These are phyloP conservation scores for Chaetodon trifasciatus DNA, from an alignment of 2,797 vertebrate species.

Conservation along the genomic window DNA sequence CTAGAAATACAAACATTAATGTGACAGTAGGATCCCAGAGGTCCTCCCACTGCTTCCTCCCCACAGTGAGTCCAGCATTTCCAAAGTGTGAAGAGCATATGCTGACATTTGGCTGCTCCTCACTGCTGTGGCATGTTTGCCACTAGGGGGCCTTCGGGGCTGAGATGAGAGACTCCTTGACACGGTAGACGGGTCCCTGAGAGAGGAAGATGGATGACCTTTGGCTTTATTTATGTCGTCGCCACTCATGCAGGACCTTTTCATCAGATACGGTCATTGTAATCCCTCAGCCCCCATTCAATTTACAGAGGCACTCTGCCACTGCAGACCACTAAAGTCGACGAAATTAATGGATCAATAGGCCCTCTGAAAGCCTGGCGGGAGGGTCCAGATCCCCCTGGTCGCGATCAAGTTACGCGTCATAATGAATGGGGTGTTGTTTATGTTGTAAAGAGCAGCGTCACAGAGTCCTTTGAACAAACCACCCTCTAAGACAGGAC, in stretches of 20 bases:
- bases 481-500: conserved; percentile 68
- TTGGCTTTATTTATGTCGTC: conserved; percentile 84
- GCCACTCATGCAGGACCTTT: conserved; percentile 79
- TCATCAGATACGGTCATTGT: conserved; percentile 81
- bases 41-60: not conserved
- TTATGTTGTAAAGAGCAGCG: conserved; percentile 88
- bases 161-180: conserved; percentile 42
- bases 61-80: not conserved
- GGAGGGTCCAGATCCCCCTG: conserved; percentile 79
- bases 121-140: conserved; percentile 43
- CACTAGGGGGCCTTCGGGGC: conserved; percentile 59
- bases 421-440: conserved; percentile 91
- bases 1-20: not conserved
- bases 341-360: conserved; percentile 88
- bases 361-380: conserved; percentile 80
- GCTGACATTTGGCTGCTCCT: conserved; percentile 39
- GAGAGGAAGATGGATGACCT: conserved; percentile 80
- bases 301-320: conserved; percentile 84
- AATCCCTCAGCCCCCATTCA: conserved; percentile 86
- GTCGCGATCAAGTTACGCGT: conserved; percentile 84
- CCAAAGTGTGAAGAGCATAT: conserved; percentile 44
- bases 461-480: conserved; percentile 82
- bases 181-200: conserved; percentile 24
- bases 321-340: conserved; percentile 82
- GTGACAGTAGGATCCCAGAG: not conserved